Conservation (phyloP, 2,888 invertebrate genomes). For the Polia nebulosa region DNA sequence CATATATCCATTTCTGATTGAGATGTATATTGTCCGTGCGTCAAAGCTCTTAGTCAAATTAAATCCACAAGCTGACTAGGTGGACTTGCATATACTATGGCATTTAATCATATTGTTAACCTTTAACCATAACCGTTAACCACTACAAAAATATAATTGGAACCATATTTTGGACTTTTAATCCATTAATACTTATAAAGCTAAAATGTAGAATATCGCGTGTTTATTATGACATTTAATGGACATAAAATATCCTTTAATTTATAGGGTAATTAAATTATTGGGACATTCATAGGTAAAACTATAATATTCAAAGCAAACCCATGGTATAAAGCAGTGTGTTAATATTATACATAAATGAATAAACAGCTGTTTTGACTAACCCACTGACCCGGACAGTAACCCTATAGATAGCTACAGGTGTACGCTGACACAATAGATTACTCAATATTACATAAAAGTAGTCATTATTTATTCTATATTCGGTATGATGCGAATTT, state of each 20-base stretch:
- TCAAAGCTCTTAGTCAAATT: neutral
- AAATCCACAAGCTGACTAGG: neutral
- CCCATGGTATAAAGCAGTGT: slow-evolving; percentile 6
- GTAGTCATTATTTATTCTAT: neutral
- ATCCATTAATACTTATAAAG: slow-evolving; percentile 2
- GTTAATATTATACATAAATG: slow-evolving; percentile 32
- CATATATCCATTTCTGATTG: neutral
- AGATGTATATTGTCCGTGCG: neutral
- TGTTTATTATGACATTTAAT: slow-evolving; percentile 13
- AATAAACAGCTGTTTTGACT: slow-evolving; percentile 53
- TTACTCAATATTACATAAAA: slow-evolving; percentile 59
- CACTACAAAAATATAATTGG: neutral
- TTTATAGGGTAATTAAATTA: slow-evolving; percentile 25
- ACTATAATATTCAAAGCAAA: slow-evolving; percentile 12
- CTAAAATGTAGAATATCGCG: slow-evolving; percentile 15
- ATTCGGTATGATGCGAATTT: neutral
- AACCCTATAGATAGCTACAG: slow-evolving; percentile 51
- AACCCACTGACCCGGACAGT: slow-evolving; percentile 61
- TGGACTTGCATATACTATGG: neutral
- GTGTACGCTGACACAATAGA: slow-evolving; percentile 48
- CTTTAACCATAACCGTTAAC: no score
- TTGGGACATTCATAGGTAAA: neutral
- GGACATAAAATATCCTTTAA: slow-evolving; percentile 20
- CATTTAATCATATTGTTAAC: slow-evolving; percentile 1
- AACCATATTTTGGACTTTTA: neutral